Evolutionary conservation across 2,797 vertebrate species (phyloP).

Genomic region (Hyperoplus immaculatus): DNA sequence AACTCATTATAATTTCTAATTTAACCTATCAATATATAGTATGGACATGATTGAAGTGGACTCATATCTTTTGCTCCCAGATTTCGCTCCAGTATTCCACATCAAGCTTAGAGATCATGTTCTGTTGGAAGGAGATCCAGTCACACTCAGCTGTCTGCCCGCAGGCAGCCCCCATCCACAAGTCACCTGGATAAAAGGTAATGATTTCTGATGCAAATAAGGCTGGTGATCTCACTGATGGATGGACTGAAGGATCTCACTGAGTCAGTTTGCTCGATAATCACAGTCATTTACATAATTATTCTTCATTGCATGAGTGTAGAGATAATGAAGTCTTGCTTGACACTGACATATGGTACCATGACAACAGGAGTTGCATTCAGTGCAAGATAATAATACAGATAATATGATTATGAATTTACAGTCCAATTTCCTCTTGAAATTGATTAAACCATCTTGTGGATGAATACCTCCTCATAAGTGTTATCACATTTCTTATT

Average conservation of each 20-base stretch:
- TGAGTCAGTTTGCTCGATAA: conserved; percentile 15
- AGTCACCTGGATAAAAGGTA: conserved; percentile 96
- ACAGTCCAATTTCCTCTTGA: neutral
- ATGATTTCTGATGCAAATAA: conserved; percentile 6
- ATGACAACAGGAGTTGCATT: conserved; percentile 1
- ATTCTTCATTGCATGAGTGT: neutral
- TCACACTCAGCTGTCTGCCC: conserved; percentile 96
- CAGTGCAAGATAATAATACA: conserved; percentile 1
- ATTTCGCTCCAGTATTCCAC: conserved; percentile 97
- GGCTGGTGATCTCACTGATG: neutral
- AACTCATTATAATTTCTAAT: conserved; percentile 3
- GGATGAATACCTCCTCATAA: neutral
- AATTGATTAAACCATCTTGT: neutral
- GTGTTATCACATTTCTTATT: neutral
- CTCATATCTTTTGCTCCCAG: conserved; percentile 74
- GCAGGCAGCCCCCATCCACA: conserved; percentile 94
- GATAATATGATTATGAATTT: neutral
- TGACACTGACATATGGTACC: conserved; percentile 2
- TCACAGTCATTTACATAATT: conserved; percentile 21
- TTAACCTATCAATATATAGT: neutral
- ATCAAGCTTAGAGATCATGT: conserved; percentile 98
- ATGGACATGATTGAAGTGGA: neutral
- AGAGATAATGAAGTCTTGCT: neutral
- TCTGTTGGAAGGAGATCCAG: conserved; percentile 95
- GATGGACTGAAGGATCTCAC: neutral